Evolutionary conservation across 2,797 vertebrate species (phyloP), one percentile per base, ranked within the genome.

Genomic region (Hydrolagus colliei): DNA sequence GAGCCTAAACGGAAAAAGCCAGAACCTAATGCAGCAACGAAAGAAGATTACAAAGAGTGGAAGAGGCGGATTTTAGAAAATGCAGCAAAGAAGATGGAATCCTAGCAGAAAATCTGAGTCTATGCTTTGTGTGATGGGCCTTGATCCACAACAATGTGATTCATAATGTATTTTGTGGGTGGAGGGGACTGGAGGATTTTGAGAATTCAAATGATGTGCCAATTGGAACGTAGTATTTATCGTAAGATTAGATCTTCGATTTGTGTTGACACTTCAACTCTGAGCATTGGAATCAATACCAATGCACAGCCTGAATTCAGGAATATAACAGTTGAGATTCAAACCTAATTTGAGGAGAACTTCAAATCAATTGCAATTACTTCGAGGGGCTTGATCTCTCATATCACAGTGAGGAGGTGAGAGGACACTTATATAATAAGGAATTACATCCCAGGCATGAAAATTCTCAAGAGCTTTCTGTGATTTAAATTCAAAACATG

Each of bases 61-160:
- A 96, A 95, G 90, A 94, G 89, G 89, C 94, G 90, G 86, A 96
- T 96, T 88, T 88, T 97, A 74, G 94, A 95, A 91, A 97, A 96
- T 0, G 96, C 95, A 61, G 87, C 93, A 72, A 91, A 85, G 86
- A 87, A 87, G 20, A 87, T 72, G 1, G 78, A 35, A 20, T 80
- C 86, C 20, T 63, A 91, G 85, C 41, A 52, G 41, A 6, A 3
- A 52, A 52, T 52, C 41, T 52, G 41, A 52, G 32, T 41, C 20
- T 2, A 20, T 41, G 9, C 14, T 5, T 71, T 84, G 5, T 74
- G 4, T 77, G 6, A 32, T 8, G 41, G 65, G 0, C 0, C 3
- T 32, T 8, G n/a, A 3, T 68, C 32, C 14, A 77, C 10, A 35
- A 9, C 61, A 20, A 78, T 62, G 2, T 2, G 22, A 14, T 65